Evolutionary conservation across 2,888 invertebrate species (phyloP), one percentile per base, ranked within the genome.

Genomic region (Callyntrura guangdongensis): DNA sequence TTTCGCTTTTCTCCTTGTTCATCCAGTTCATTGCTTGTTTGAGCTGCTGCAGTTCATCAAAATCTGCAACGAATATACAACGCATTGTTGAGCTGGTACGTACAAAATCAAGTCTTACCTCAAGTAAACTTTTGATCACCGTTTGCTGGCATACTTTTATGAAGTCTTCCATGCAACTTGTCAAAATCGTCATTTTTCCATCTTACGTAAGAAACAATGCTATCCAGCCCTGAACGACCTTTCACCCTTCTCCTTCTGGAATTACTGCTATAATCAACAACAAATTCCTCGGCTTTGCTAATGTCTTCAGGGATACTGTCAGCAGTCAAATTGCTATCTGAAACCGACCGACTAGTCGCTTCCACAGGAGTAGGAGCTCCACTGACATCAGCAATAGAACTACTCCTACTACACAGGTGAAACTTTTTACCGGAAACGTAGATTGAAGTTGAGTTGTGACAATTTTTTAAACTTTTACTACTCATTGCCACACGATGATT

Each of bases 1-100:
- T 72, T 79, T 89, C 83, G 9, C 67, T 53, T 47, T 86, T 89
- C 22, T 92, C 92, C 20, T 86, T 22, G 8, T 56, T 25, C 20
- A 89, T 86, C 11, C 20, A 45, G 17, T 72, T 36, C 6, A 92
- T 49, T n/a, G 79, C 67, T 64, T 86, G 36, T 56, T 77, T 47
- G 8, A 88, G 61, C 4, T 87, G 61, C 22, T 91, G 17, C 17
- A 77, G n/a, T 36, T 86, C 86, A n/a, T 87, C 86, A 45, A 81
- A 72, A 56, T 59, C 87, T 88, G 8, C n/a, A 47, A 67, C 0
- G 53, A 53, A 79, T n/a, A n/a, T n/a, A n/a, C 53, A 22, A 22
- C 22, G 20, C 8, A n/a, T n/a, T n/a, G 8, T 81, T 9, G 1
- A n/a, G 45, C 1, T 27, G 12, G 9, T n/a, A n/a, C 56, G 17